A percentile compares a stretch with the other conserved stretches of the same genome.
These are phyloP conservation scores for Propithecus coquereli DNA, from an alignment of 2,113 vertebrate species.

Conservation along the genomic window DNA sequence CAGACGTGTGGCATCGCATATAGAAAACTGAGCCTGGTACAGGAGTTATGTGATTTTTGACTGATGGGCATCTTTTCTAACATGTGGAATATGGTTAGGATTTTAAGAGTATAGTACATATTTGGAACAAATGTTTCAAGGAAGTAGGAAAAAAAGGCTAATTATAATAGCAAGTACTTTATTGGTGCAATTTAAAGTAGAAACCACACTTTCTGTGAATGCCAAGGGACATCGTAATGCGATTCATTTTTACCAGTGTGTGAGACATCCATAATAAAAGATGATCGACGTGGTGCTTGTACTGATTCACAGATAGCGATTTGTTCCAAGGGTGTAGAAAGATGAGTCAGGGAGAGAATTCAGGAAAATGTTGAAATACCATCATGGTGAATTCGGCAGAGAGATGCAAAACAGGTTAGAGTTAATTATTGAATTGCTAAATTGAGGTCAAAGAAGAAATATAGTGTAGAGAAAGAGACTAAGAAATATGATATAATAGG, in stretches of 20 bases:
- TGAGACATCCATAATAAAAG: not conserved
- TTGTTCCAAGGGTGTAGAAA: not conserved
- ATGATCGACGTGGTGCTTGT: not conserved
- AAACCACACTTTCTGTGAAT: not conserved
- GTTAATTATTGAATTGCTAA: not conserved
- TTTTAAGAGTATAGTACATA: not conserved
- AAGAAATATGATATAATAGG: not conserved
- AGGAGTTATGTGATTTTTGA: not conserved
- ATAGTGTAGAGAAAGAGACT: not conserved
- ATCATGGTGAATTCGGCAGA: not conserved
- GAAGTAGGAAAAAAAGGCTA: not conserved
- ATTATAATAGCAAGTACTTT: not conserved
- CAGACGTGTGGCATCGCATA: not conserved
- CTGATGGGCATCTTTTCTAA: not conserved
- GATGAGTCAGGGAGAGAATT: not conserved
- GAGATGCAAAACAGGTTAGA: not conserved
- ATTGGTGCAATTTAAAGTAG: not conserved
- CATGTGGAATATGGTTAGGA: not conserved
- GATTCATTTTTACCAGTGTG: not conserved
- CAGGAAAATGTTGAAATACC: not conserved
- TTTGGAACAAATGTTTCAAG: not conserved
- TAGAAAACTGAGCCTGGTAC: not conserved
- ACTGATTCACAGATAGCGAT: not conserved
- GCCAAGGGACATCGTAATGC: not conserved
- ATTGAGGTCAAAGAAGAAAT: not conserved